These are phyloP conservation scores for Phrixothrix hirtus DNA, from an alignment of 2,888 invertebrate genomes.

Conservation along the genomic window DNA sequence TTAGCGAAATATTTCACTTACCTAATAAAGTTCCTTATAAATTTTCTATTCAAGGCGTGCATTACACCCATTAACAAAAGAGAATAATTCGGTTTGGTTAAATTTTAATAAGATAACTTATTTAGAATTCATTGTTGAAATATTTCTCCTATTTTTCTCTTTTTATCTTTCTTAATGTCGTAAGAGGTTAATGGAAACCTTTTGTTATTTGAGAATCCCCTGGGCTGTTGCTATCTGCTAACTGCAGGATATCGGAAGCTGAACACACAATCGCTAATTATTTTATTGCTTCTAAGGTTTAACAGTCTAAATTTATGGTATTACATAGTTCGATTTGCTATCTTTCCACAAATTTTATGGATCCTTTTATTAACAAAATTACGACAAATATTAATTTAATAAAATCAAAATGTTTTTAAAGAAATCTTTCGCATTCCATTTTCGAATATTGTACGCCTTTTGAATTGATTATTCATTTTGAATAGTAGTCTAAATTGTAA, in stretches of 20 bases:
- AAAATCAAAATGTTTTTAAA: not conserved
- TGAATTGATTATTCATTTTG: too few species aligned
- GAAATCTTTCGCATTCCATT: too few species aligned
- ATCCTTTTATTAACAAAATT: not conserved
- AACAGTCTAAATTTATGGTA: constrained; percentile 7
- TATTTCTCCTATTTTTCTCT: constrained; percentile 2
- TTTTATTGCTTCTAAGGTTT: constrained; percentile 9
- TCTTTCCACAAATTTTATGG: not conserved
- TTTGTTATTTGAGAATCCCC: constrained; percentile 7
- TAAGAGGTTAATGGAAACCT: constrained; percentile 1
- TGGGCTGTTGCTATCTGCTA: constrained; percentile 9
- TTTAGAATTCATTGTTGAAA: constrained; percentile 6
- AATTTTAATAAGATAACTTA: constrained; percentile 1
- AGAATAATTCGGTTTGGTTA: constrained; percentile 1
- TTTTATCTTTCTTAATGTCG: constrained; percentile 4
- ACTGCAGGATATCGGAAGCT: constrained; percentile 11
- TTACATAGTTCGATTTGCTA: constrained; percentile 5
- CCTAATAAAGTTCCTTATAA: too few species aligned
- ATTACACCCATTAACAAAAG: constrained; percentile 11
- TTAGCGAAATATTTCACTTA: too few species aligned
- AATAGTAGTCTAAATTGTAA: too few species aligned
- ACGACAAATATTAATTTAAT: not conserved
- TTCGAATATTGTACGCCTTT: too few species aligned
- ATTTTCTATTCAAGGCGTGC: too few species aligned
- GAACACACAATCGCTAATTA: constrained; percentile 13